A percentile compares a stretch with the other conserved stretches of the same genome.
These are phyloP conservation scores for Zapus hudsonius DNA, from an alignment of 2,113 vertebrate species.

Conservation along the genomic window DNA sequence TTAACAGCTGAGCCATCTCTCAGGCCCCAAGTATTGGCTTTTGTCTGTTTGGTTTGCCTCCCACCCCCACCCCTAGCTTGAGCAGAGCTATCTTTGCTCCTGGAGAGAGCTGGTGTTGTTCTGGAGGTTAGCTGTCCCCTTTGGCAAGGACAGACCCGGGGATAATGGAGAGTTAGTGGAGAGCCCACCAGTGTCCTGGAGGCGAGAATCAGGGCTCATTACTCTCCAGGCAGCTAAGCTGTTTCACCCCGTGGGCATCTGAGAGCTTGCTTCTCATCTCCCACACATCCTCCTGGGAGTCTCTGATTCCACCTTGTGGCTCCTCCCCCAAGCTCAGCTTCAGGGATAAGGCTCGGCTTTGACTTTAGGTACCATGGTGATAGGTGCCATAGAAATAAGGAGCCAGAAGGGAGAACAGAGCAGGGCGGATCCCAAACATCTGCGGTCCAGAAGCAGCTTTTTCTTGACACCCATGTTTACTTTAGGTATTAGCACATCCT, in stretches of 20 bases:
- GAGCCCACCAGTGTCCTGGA: not conserved
- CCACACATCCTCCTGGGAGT: not conserved
- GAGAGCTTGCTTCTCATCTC: not conserved
- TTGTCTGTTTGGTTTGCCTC: not conserved
- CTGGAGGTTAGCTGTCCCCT: not conserved
- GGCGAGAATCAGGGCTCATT: not conserved
- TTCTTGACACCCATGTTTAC: not conserved
- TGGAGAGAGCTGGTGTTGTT: not conserved
- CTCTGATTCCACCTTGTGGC: not conserved
- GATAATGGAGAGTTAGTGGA: not conserved
- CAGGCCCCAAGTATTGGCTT: too few relatives aligned
- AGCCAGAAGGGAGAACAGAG: not conserved
- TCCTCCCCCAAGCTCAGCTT: slow-evolving; percentile 16
- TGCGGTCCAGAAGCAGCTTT: not conserved
- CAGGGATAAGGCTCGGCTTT: not conserved
- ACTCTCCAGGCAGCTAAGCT: slow-evolving; percentile 3
- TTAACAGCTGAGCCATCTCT: too few relatives aligned
- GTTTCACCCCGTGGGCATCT: not conserved
- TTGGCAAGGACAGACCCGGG: not conserved
- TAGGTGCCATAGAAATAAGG: slow-evolving; percentile 24
- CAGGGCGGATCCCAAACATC: not conserved
- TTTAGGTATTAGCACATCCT: not conserved
- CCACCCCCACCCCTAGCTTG: not conserved
- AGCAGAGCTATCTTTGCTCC: not conserved
- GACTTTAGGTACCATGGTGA: slow-evolving; percentile 51